Evolutionary conservation across 2,888 invertebrate species (phyloP).

Genomic region (Dysmachus trigonus): DNA sequence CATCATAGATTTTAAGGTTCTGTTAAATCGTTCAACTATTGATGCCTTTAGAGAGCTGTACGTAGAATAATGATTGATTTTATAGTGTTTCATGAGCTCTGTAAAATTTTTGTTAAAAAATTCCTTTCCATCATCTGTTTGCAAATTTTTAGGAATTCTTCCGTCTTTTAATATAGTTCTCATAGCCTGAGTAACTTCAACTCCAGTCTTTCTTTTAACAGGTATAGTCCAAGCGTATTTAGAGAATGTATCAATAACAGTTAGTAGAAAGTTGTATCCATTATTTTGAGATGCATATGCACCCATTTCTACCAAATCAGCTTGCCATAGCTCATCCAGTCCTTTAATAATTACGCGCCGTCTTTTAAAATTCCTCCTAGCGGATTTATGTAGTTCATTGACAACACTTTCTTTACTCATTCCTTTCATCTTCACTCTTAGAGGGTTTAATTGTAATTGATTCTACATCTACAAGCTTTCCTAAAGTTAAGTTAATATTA

Average conservation of each 20-base stretch:
- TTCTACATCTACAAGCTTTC: neutral
- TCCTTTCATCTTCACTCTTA: neutral
- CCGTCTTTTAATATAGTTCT: neutral
- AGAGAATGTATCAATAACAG: slow-evolving; percentile 5
- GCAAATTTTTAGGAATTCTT: slow-evolving; percentile 37
- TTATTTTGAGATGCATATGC: too few relatives aligned
- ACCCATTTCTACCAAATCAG: too few relatives aligned
- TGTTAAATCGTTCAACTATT: slow-evolving; percentile 53
- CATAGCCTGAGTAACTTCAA: neutral
- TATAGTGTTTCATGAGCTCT: slow-evolving; percentile 51
- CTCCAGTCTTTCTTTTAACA: neutral
- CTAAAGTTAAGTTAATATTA: neutral
- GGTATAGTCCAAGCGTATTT: neutral
- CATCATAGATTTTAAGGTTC: too few relatives aligned
- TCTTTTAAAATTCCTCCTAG: too few relatives aligned
- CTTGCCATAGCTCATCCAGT: too few relatives aligned
- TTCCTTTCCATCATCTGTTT: slow-evolving; percentile 52
- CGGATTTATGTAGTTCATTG: slow-evolving; percentile 39
- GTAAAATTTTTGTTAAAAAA: slow-evolving; percentile 53
- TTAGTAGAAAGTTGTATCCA: too few relatives aligned
- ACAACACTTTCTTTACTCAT: slow-evolving; percentile 20
- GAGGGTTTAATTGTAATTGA: neutral
- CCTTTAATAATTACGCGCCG: too few relatives aligned
- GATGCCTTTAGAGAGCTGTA: slow-evolving; percentile 52
- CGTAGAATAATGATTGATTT: slow-evolving; percentile 47